These are phyloP conservation scores for Torymus texanus DNA, from an alignment of 2,888 invertebrate genomes.

Conservation along the genomic window DNA sequence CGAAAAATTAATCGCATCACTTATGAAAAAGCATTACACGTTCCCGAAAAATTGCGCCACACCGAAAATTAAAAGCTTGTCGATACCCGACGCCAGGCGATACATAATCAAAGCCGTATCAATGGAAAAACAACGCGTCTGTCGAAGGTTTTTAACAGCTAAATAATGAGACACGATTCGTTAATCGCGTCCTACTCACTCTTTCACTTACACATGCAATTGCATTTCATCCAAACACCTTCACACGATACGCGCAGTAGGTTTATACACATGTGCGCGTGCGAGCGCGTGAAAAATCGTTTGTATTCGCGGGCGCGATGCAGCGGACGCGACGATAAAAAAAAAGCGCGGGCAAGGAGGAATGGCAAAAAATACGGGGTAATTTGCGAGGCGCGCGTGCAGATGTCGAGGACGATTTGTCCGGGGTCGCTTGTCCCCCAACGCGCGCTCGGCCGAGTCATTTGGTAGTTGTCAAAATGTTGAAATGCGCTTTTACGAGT, in stretches of 20 bases:
- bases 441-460: conserved; percentile 35
- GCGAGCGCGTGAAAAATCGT: conserved; percentile 38
- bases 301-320: background rate
- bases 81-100: too few relatives aligned
- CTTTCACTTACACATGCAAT: too few relatives aligned
- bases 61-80: too few relatives aligned
- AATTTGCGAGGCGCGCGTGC: conserved; percentile 19
- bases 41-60: too few relatives aligned
- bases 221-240: background rate
- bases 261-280: background rate
- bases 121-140: background rate
- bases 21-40: too few relatives aligned
- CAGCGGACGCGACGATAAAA: conserved; percentile 3
- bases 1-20: too few relatives aligned
- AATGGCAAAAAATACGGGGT: conserved; percentile 17
- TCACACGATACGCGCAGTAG: too few relatives aligned
- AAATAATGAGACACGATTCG: conserved; percentile 27
- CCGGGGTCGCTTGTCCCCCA: background rate
- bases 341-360: conserved; percentile 1
- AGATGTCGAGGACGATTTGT: conserved; percentile 51
- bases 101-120: too few relatives aligned
- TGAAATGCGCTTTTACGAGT: conserved; percentile 58
- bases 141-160: conserved; percentile 17
- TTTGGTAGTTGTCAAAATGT: conserved; percentile 56
- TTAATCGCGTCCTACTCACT: background rate